phyloP scores from a whole-genome alignment of 2,797 vertebrate species.

The Eurystomus glaucurus region DNA sequence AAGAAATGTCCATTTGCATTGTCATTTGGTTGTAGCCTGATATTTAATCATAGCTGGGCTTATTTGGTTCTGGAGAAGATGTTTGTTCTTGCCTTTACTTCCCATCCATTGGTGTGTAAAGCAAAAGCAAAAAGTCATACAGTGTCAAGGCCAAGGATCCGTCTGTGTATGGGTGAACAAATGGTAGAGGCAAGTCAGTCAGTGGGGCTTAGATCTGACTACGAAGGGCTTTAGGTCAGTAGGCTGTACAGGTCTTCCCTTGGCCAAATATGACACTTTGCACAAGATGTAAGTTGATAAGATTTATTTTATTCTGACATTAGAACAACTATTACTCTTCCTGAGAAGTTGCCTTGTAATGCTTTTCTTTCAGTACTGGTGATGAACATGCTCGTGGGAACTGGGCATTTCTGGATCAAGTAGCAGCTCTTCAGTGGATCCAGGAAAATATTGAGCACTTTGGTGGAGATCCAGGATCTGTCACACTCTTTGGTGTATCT shows the following conservation, averaged over 20 bases:
- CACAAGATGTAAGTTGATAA: background rate
- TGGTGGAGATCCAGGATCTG: constrained; percentile 87
- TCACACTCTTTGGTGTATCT: constrained; percentile 92
- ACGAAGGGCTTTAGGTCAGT: background rate
- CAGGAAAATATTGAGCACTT: constrained; percentile 89
- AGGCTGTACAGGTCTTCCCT: background rate
- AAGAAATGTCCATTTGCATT: background rate
- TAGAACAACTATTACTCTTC: background rate
- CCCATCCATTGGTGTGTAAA: background rate
- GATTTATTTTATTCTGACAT: background rate
- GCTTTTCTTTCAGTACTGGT: constrained; percentile 84
- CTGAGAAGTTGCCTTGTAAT: background rate
- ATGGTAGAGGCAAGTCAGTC: background rate
- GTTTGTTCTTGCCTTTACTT: background rate
- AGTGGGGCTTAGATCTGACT: background rate
- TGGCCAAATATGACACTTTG: background rate
- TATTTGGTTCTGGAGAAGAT: background rate
- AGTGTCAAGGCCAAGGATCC: background rate
- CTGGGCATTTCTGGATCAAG: constrained; percentile 91
- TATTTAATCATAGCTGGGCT: background rate
- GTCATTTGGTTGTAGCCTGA: background rate
- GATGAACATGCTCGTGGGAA: constrained; percentile 88
- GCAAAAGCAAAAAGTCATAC: background rate
- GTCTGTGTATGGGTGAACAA: background rate
- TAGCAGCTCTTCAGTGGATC: constrained; percentile 89